phyloP scores from a whole-genome alignment of 2,888 invertebrate species.

The Biston stratarius region DNA sequence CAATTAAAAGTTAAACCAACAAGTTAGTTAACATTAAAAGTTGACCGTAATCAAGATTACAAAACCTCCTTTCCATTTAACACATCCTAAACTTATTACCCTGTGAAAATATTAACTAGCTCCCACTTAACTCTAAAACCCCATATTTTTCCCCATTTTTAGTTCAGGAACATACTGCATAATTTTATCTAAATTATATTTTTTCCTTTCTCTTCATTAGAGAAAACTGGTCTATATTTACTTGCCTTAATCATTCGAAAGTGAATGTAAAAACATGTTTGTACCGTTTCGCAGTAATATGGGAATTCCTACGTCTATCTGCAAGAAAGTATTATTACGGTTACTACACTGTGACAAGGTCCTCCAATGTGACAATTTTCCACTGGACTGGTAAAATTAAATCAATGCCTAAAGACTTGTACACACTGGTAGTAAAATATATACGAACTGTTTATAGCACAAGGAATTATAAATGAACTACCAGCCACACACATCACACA shows the following conservation, averaged over 20 bases:
- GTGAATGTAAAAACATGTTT: not conserved
- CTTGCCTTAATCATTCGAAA: not conserved
- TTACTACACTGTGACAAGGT: conserved; percentile 14
- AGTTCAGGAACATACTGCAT: no score
- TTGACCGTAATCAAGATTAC: no score
- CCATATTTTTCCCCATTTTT: no score
- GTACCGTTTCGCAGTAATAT: conserved; percentile 7
- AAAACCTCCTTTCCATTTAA: no score
- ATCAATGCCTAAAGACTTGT: conserved; percentile 56
- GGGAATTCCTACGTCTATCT: not conserved
- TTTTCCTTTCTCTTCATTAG: not conserved
- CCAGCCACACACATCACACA: no score
- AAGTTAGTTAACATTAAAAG: no score
- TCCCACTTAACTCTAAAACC: no score
- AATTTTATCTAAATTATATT: not conserved
- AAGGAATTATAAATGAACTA: not conserved
- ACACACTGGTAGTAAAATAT: not conserved
- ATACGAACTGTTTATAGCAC: not conserved
- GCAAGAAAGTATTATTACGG: not conserved
- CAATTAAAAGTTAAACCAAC: no score
- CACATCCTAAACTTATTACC: no score
- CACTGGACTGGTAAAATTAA: conserved; percentile 59
- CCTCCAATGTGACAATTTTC: conserved; percentile 11
- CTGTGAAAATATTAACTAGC: no score
- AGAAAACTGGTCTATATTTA: conserved; percentile 2